A percentile compares a stretch with the other conserved stretches of the same genome.
Conservation (phyloP, 2,888 invertebrate genomes). For the Diabrotica balteata region DNA sequence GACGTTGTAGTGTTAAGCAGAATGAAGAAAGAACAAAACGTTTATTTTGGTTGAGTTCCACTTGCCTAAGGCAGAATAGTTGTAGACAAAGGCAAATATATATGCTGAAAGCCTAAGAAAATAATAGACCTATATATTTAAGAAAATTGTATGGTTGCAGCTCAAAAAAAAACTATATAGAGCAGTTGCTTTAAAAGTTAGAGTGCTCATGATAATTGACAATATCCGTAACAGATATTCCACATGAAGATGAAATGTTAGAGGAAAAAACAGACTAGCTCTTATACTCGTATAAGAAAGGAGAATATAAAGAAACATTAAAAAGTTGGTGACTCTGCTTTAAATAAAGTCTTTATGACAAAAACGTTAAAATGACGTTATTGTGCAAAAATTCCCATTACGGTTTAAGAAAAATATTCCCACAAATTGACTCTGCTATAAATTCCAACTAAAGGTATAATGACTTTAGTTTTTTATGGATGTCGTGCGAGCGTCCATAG, state of each 20-base stretch:
- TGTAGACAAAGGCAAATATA: too few relatives aligned
- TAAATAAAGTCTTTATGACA: not conserved
- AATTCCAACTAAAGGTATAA: constrained; percentile 11
- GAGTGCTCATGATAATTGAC: not conserved
- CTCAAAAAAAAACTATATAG: too few relatives aligned
- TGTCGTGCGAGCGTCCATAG: constrained; percentile 39
- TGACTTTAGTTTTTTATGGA: constrained; percentile 38
- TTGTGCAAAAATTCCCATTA: not conserved
- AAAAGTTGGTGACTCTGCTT: not conserved
- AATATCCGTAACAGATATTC: not conserved
- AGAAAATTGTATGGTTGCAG: too few relatives aligned
- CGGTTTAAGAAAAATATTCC: not conserved
- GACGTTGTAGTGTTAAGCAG: too few relatives aligned
- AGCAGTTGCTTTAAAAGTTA: too few relatives aligned
- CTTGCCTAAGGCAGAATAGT: too few relatives aligned
- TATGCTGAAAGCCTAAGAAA: too few relatives aligned
- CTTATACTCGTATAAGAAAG: not conserved
- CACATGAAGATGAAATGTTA: too few relatives aligned
- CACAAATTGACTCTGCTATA: not conserved
- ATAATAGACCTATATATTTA: too few relatives aligned
- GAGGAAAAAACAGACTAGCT: too few relatives aligned
- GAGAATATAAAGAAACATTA: not conserved
- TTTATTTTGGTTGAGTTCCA: too few relatives aligned
- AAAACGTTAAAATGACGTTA: not conserved
- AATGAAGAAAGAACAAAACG: too few relatives aligned